phyloP scores from a whole-genome alignment of 2,888 invertebrate species.

The Tethea ocularis region DNA sequence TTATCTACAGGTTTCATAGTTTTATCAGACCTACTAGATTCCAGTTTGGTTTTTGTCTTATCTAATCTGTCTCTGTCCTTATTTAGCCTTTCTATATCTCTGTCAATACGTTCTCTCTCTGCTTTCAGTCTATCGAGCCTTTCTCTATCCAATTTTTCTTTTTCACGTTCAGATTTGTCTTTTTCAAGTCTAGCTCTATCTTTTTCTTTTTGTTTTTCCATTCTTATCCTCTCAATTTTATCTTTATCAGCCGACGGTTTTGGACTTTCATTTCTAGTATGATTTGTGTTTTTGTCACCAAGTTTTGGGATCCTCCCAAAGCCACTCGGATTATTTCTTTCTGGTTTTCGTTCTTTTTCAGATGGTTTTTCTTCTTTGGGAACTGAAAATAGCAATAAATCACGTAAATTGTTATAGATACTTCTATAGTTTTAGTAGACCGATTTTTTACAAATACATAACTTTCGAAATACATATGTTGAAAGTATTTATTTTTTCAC shows the following conservation, averaged over 20 bases:
- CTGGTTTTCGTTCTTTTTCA: conserved; percentile 65
- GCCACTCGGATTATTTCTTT: conserved; percentile 37
- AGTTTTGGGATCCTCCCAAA: conserved; percentile 83
- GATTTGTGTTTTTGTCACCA: conserved; percentile 57
- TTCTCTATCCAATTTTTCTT: conserved; percentile 60
- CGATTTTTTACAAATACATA: too few relatives aligned
- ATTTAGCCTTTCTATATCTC: conserved; percentile 69
- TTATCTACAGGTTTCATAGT: conserved; percentile 45
- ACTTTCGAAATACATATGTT: too few relatives aligned
- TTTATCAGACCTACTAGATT: conserved; percentile 51
- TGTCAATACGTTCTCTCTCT: conserved; percentile 72
- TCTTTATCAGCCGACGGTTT: conserved; percentile 39
- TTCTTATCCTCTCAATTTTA: conserved; percentile 30
- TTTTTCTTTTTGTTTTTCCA: conserved; percentile 28
- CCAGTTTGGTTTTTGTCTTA: conserved; percentile 66
- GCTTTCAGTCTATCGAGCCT: conserved; percentile 69
- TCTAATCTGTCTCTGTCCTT: conserved; percentile 69
- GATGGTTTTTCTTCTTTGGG: conserved; percentile 54
- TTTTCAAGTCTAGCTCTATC: conserved; percentile 24
- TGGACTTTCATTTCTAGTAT: conserved; percentile 51
- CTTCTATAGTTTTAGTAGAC: background rate
- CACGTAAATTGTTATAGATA: conserved; percentile 12
- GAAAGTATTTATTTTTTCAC: conserved; percentile 13
- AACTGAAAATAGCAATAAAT: conserved; percentile 42
- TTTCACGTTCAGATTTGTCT: conserved; percentile 55